Base-by-base conservation (phyloP, 2,113 vertebrate species). In the Prionailurus bengalensis region DNA sequence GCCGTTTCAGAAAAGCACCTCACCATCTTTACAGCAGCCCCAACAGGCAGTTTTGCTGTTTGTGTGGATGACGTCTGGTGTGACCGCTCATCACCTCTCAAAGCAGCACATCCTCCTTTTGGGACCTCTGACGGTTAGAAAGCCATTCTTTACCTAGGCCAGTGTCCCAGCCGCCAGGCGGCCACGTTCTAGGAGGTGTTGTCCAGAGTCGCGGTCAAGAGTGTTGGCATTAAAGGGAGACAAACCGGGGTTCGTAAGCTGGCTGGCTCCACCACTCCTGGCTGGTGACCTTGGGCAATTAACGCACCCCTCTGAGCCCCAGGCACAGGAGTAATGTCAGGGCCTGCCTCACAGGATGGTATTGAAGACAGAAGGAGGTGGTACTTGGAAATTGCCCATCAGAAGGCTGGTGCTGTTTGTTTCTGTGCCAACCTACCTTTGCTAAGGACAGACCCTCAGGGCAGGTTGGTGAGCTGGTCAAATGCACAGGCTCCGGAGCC, bases 331-430 rank as follows among this genome's bases (percentile, higher is more conserved):
- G 7, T 58, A 48, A 80, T 33, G 16, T 25, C 31, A n/a, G 36
- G 55, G 36, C 31, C 71, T 27, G 2, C 65, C n/a, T 63, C 27
- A 21, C 4, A 17, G 36, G 27, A 33, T 1, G 9, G n/a, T 11
- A 42, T 15, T 4, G 19, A 29, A 11, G 74, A 45, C 3, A 11
- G 16, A 55, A 15, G 36, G 21, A 82, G 39, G 55, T 10, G 1
- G 29, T 6, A 1, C 15, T 15, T 16, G 36, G 53, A 73, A 21
- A 58, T 1, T 21, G 39, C 7, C 19, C 51, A 1, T 0, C 9
- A 29, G 23, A 19, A 68, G 84, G 4, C 65, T 71, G 31, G 39
- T 27, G 33, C 23, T 71, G 42, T 48, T 42, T 0, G 21, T 25
- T 27, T n/a, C 91, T 13, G 1, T 5, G n/a, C 63, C 23, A 10